Evolutionary conservation across 2,797 vertebrate genomes (phyloP), one percentile per base, ranked within the genome.

Genomic region (Sylvia borin): DNA sequence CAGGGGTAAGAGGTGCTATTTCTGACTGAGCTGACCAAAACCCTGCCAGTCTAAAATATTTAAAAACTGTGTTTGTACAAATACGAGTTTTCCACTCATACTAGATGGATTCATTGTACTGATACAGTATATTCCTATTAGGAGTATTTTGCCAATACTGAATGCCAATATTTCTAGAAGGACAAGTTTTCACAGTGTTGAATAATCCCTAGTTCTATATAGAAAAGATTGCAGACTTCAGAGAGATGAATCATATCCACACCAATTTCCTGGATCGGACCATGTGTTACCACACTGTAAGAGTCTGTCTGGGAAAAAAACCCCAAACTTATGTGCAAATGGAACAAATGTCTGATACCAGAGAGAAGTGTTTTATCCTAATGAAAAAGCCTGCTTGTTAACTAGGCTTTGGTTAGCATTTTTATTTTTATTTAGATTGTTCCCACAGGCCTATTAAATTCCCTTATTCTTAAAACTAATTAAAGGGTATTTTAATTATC

Each of bases 401-500:
- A 92, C 48, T 81, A 73, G 88, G 53, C 79, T 86, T 95, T 88
- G 93, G 61, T 93, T 94, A 73, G 54, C 45, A 57, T 40, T 77
- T 91, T 95, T 92, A 76, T 86, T 93, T 96, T 91, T 91, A 80
- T 96, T 92, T 93, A 71, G 84, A 88, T 13, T 67, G 64, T 73
- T 96, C 90, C 88, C 77, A 55, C 20, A 73, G 67, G 77, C 50
- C 64, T 88, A 79, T 80, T 93, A 95, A 90, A 85, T 79, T 82
- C 48, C 43, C 19, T 50, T 85, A 93, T 81, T 93, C 68, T 95
- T 93, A 92, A 87, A 95, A 89, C 92, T 94, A 92, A 96, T 92
- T 94, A 95, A 85, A 90, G 85, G 34, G 16, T 85, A 66, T 85
- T 83, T 90, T 97, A 88, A 93, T 89, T 91, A 87, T 85, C 67